Conservation (phyloP, 2,888 invertebrate species). For the Meteorus cinctellus region DNA sequence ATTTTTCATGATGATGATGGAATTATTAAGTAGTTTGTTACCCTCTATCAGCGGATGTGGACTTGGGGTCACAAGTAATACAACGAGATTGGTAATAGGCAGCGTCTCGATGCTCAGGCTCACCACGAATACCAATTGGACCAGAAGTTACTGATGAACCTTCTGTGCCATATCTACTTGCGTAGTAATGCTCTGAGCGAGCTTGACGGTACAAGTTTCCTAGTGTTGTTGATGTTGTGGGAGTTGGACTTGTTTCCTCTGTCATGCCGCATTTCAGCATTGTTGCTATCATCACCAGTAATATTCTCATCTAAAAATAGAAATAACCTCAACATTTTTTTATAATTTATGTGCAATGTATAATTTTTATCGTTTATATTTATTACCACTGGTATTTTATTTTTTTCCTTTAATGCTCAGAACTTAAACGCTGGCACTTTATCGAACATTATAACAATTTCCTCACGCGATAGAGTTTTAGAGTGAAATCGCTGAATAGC, state of each 20-base stretch:
- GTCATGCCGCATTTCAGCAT: conserved; percentile 33
- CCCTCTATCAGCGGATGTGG: conserved; percentile 54
- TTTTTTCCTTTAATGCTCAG: not conserved
- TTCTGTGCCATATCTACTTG: conserved; percentile 60
- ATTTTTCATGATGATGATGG: too few relatives aligned
- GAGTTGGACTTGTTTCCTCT: conserved; percentile 53
- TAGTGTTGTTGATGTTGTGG: conserved; percentile 59
- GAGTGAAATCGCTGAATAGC: conserved; percentile 30
- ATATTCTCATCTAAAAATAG: conserved; percentile 43
- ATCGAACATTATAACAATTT: not conserved
- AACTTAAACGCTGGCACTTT: not conserved
- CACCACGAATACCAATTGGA: conserved; percentile 57
- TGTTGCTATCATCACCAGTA: conserved; percentile 38
- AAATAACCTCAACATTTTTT: not conserved
- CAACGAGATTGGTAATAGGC: conserved; percentile 67
- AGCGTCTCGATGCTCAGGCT: conserved; percentile 63
- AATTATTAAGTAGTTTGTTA: conserved; percentile 31
- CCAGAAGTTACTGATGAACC: conserved; percentile 58
- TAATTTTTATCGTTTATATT: not conserved
- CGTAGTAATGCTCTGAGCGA: conserved; percentile 63
- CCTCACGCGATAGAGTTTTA: conserved; percentile 1
- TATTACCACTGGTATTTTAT: not conserved
- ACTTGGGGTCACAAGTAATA: conserved; percentile 67
- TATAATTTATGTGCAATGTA: not conserved
- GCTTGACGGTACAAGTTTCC: conserved; percentile 65